Evolutionary conservation across 2,888 invertebrate species (phyloP).

Genomic region (Aspidiotus rigidus): DNA sequence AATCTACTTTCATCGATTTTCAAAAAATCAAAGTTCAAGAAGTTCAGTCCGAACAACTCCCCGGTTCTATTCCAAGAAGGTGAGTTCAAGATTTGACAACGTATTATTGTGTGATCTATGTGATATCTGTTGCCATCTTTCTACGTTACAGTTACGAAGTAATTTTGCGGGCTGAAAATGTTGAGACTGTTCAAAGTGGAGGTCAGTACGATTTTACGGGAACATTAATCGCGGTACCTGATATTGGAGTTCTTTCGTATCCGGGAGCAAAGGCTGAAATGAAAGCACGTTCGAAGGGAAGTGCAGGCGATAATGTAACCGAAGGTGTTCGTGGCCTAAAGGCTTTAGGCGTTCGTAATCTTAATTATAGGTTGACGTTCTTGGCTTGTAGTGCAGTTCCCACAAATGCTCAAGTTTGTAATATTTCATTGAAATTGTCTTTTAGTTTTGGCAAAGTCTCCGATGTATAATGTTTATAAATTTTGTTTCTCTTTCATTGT

Average conservation of each 20-base stretch:
- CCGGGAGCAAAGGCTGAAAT: conserved; percentile 82
- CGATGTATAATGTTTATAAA: background rate
- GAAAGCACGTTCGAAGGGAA: conserved; percentile 61
- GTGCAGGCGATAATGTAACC: conserved; percentile 60
- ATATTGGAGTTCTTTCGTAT: conserved; percentile 74
- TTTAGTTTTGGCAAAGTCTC: background rate
- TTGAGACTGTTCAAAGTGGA: conserved; percentile 88
- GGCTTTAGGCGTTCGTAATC: conserved; percentile 74
- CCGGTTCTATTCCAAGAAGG: conserved; percentile 94
- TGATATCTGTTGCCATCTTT: background rate
- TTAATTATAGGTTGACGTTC: conserved; percentile 83
- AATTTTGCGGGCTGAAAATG: conserved; percentile 86
- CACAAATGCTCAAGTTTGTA: conserved; percentile 61
- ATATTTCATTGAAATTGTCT: background rate
- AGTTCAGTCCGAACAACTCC: conserved; percentile 89
- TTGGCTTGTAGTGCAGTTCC: conserved; percentile 85
- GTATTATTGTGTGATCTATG: background rate
- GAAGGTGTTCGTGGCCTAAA: conserved; percentile 83
- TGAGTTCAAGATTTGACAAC: conserved; percentile 38
- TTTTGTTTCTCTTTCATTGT: conserved; percentile 34
- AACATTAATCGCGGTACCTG: conserved; percentile 93
- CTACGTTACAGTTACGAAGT: conserved; percentile 62
- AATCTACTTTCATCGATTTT: conserved; percentile 93
- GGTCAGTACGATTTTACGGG: conserved; percentile 86
- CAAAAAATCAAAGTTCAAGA: conserved; percentile 97